phyloP scores from a whole-genome alignment of 2,113 vertebrate genomes.

The Cynocephalus volans region DNA sequence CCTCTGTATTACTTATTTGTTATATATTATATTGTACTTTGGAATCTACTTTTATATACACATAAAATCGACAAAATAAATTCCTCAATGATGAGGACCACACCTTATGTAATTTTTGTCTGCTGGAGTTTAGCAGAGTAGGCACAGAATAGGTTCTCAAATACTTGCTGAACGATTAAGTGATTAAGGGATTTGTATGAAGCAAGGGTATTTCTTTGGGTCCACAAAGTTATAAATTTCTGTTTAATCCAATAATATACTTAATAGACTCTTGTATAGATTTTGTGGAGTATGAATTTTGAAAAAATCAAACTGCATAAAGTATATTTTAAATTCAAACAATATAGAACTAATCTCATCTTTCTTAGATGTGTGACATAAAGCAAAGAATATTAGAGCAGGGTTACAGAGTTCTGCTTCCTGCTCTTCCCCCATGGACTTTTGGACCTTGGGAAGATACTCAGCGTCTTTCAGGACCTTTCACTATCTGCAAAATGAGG shows the following conservation, averaged over 20 bases:
- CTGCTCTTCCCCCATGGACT: not conserved
- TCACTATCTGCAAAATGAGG: not conserved
- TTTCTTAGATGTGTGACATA: not conserved
- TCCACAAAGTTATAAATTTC: constrained; percentile 34
- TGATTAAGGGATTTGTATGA: not conserved
- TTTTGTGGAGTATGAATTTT: constrained; percentile 10
- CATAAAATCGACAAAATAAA: not conserved
- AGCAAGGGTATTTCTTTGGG: not conserved
- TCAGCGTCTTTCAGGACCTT: not conserved
- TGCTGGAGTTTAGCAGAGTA: constrained; percentile 14
- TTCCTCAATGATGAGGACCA: not conserved
- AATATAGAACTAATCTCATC: not conserved
- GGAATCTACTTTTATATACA: not conserved
- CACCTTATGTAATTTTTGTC: not conserved
- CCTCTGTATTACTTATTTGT: not conserved
- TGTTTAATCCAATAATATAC: not conserved
- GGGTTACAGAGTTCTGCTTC: not conserved
- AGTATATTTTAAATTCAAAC: constrained; percentile 14
- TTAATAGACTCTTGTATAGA: not conserved
- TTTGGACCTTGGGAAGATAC: not conserved
- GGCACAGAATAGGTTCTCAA: not conserved
- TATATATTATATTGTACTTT: not conserved
- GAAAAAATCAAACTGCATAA: not conserved
- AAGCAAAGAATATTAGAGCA: not conserved
- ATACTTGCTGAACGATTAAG: not conserved